Base-by-base conservation (phyloP, 2,888 invertebrate species). In the Plusia festucae region DNA sequence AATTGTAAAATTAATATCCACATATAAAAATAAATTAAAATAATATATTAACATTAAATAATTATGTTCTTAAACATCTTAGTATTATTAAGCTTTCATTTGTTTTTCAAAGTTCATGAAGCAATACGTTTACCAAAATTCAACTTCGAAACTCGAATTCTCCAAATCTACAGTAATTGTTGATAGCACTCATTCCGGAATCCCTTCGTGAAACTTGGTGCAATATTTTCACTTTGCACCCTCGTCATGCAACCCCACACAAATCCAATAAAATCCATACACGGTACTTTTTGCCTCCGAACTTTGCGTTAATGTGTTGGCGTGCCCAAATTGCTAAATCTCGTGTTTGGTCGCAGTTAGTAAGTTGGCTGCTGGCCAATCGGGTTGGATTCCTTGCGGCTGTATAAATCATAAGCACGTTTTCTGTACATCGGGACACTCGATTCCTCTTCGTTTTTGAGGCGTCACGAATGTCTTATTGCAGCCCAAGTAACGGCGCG, bases 271-370 rank as follows among this genome's bases (percentile, higher is more conserved):
- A 65, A 74, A 65, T 69, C 60, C 52, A 67, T 74, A 65, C 32
- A 18, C 56, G 57, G 60, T 67, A 59, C 40, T 67, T 65, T 67
- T 55, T 13, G 60, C 70, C 57, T 44, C 68, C 63, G 67, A 81
- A 71, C 61, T 66, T 70, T 64, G 60, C 67, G 59, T 57, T 85
- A 85, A 85, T 82, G 85, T 81, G 86, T 85, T 85, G 76, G 78
- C 81, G 82, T 85, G 85, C 85, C 85, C 82, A 85, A 89, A 88
- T 88, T 78, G 87, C 84, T 75, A 76, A 82, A 82, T 89, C 86
- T 82, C 87, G 87, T 89, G 88, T 82, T 83, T 76, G 81, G 82
- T 76, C 77, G 88, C 89, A 86, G 88, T 89, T 89, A 88, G 88
- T 67, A 64, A 76, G 79, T 78, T 90, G 90, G 90, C 87, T 71